Conservation (phyloP, 2,888 invertebrate genomes). For the Odontocolon sp. region DNA sequence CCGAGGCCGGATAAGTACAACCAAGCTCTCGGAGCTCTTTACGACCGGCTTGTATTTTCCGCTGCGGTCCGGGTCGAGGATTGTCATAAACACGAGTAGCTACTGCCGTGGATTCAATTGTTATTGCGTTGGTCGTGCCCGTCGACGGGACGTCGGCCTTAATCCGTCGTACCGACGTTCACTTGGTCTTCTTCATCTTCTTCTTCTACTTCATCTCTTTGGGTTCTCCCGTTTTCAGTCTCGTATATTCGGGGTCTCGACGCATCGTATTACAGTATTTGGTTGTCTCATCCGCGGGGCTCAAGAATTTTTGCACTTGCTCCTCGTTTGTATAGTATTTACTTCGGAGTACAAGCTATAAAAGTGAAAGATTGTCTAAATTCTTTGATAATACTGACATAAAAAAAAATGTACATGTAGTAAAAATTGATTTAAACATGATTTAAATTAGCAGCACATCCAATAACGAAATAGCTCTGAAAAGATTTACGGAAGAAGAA, state of each 20-base stretch:
- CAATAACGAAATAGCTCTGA: too few relatives aligned
- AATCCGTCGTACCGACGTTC: conserved; percentile 43
- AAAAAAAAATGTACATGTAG: too few relatives aligned
- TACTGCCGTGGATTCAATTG: conserved; percentile 70
- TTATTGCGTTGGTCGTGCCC: conserved; percentile 63
- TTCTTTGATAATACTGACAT: too few relatives aligned
- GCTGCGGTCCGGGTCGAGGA: conserved; percentile 57
- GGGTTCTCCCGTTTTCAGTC: not conserved
- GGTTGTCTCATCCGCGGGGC: too few relatives aligned
- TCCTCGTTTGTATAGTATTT: too few relatives aligned
- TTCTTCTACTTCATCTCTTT: not conserved
- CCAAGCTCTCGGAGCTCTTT: conserved; percentile 56
- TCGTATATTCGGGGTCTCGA: not conserved
- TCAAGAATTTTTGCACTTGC: too few relatives aligned
- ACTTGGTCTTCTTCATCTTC: conserved; percentile 10
- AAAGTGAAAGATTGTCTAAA: too few relatives aligned
- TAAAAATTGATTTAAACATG: too few relatives aligned
- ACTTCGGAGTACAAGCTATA: too few relatives aligned
- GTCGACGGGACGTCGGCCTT: conserved; percentile 38
- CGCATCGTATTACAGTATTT: not conserved
- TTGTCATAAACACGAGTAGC: conserved; percentile 71
- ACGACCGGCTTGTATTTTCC: conserved; percentile 56
- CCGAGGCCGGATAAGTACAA: conserved; percentile 53
- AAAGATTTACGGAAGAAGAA: too few relatives aligned
- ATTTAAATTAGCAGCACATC: too few relatives aligned